These are phyloP conservation scores for Ficedula albicollis DNA, from an alignment of 2,797 vertebrate species.

Conservation along the genomic window DNA sequence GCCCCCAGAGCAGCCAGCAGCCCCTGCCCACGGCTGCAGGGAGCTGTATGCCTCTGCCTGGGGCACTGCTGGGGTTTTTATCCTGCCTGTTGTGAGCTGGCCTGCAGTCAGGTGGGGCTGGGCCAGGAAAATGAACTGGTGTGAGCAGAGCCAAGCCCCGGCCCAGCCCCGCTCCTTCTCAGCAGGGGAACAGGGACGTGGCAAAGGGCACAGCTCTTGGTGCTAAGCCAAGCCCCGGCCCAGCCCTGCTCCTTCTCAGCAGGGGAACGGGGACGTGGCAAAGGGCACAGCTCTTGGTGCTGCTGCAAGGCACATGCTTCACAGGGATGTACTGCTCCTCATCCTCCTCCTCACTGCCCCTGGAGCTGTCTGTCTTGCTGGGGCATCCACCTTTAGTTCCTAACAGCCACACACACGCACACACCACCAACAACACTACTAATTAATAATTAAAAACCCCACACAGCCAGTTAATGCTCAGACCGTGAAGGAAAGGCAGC, in stretches of 20 bases:
- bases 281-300: constrained; percentile 25
- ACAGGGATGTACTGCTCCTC: not conserved
- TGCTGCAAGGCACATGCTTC: constrained; percentile 31
- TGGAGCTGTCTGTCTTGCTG: not conserved
- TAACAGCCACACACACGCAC: not conserved
- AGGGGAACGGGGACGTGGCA: constrained; percentile 50
- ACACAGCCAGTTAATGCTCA: not conserved
- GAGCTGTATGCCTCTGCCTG: not conserved
- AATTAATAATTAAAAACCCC: not conserved
- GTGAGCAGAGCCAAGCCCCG: constrained; percentile 27
- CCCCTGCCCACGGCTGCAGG: not conserved
- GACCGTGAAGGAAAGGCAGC: not conserved
- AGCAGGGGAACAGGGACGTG: constrained; percentile 46
- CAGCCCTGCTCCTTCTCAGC: constrained; percentile 27
- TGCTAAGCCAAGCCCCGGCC: not conserved
- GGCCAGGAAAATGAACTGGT: constrained; percentile 57
- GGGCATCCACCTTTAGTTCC: not conserved
- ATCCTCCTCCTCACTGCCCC: not conserved
- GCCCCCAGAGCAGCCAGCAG: not conserved
- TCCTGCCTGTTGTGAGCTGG: constrained; percentile 26
- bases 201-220: constrained; percentile 44
- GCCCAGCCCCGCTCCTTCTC: constrained; percentile 9
- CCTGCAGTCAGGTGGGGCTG: constrained; percentile 28
- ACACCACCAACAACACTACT: not conserved
- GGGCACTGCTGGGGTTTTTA: not conserved